Base-by-base conservation (phyloP, 2,797 vertebrate genomes). In the Acrossocheilus wenchowensis region DNA sequence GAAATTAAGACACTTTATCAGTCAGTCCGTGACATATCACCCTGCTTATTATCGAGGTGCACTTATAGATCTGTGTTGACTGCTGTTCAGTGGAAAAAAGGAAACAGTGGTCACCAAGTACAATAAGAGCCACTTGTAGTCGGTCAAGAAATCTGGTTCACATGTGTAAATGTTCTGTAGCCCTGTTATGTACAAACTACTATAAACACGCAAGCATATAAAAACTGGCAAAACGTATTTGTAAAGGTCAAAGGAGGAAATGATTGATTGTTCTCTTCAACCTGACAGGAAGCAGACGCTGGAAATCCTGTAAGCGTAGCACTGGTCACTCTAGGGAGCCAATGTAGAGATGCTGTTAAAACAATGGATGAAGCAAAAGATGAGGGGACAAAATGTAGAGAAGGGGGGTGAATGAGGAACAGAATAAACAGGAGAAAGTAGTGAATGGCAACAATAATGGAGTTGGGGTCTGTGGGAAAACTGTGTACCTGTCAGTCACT, bases 251-350 rank as follows among this genome's bases (percentile, higher is more conserved):
- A 81, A 85, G 10, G 60, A 88, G 87, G 86, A 87, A 79, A 81
- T 74, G 87, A 87, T 74, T 83, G 92, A 94, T 94, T 94, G 93
- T 95, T 95, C 93, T 93, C 92, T 93, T 89, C 89, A 90, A 88
- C 87, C 79, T 84, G 86, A 92, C 87, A 93, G 94, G 94, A 95
- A 93, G 90, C 94, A 93, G 93, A 95, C 94, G 83, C 91, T 90
- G 90, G 90, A 88, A 90, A 94, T 96, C 94, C 94, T 94, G 88
- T 91, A 82, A 88, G 87, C 86, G 86, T 73, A 68, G 87, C 50
- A 34, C 82, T 78, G 39, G 87, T 88, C 90, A 91, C 88, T 72
- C 68, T 88, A n/a, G 87, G 87, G 90, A 93, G 87, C 87, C 89
- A 92, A 87, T 87, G 62, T 88, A 90, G 90, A 91, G 89, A 85